Conservation (phyloP, 2,113 vertebrate genomes). For the Carollia perspicillata region DNA sequence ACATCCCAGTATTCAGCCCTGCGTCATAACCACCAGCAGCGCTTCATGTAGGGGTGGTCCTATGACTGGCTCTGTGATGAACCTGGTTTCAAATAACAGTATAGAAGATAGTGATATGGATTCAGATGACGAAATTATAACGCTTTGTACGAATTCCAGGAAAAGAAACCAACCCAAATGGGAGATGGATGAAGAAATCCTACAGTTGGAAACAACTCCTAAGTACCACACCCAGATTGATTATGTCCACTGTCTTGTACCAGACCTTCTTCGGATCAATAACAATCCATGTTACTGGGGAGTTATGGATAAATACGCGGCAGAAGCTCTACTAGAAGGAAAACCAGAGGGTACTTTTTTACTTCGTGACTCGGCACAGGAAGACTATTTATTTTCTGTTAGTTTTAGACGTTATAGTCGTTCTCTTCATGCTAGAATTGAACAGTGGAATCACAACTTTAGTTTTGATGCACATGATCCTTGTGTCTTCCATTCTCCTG, state of each 20-base stretch:
- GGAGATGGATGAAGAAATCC: slow-evolving; percentile 82
- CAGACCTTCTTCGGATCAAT: slow-evolving; percentile 97
- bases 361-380: slow-evolving; percentile 95
- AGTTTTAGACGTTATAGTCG: slow-evolving; percentile 98
- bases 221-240: slow-evolving; percentile 88
- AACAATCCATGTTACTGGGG: slow-evolving; percentile 98
- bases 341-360: slow-evolving; percentile 97
- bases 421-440: slow-evolving; percentile 95
- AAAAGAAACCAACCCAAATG: slow-evolving; percentile 88
- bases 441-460: slow-evolving; percentile 96
- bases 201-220: slow-evolving; percentile 80
- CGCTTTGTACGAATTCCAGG: slow-evolving; percentile 82
- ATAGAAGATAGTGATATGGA: slow-evolving; percentile 91
- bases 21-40: slow-evolving; percentile 61
- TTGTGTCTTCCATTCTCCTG: slow-evolving; percentile 94
- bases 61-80: slow-evolving; percentile 60
- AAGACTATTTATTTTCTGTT: slow-evolving; percentile 96
- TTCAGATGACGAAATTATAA: slow-evolving; percentile 83
- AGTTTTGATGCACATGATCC: slow-evolving; percentile 97
- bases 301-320: slow-evolving; percentile 95
- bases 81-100: slow-evolving; percentile 70
- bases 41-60: slow-evolving; percentile 59
- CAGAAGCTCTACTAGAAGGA: slow-evolving; percentile 94
- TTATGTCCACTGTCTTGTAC: slow-evolving; percentile 92
- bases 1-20: slow-evolving; percentile 68